Percentiles rank a stretch among this genome's conserved stretches.
These are phyloP conservation scores for Masticophis lateralis DNA, from an alignment of 2,797 vertebrate genomes.

Conservation along the genomic window DNA sequence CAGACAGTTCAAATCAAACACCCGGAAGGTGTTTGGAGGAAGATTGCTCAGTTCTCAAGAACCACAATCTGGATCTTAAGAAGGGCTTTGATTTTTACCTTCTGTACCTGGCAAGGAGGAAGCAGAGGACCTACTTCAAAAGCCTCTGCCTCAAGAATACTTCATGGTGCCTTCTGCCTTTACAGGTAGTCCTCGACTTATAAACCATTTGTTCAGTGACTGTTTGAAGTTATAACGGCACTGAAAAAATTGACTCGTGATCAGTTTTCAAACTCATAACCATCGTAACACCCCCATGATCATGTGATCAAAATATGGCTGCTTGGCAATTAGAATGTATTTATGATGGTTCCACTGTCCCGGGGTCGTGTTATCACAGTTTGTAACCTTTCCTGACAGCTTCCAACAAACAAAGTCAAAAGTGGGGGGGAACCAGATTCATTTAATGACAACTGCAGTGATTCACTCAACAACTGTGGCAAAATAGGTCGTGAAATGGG, in stretches of 20 bases:
- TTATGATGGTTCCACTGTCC: not conserved
- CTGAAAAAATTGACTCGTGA: not conserved
- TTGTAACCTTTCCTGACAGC: not conserved
- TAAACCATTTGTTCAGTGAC: not conserved
- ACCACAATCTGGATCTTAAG: not conserved
- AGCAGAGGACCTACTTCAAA: not conserved
- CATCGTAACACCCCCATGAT: not conserved
- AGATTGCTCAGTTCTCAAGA: not conserved
- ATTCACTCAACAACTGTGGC: not conserved
- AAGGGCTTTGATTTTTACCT: not conserved
- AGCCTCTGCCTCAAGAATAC: not conserved
- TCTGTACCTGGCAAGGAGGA: not conserved
- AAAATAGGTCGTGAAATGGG: not conserved
- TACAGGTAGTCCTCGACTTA: not conserved
- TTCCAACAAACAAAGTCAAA: not conserved
- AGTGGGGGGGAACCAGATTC: not conserved
- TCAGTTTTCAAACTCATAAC: not conserved
- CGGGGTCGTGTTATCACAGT: not conserved
- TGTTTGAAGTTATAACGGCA: not conserved
- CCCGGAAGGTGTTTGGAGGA: not conserved
- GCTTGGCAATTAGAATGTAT: not conserved
- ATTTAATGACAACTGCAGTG: not conserved
- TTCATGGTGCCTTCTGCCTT: not conserved
- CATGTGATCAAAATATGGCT: not conserved
- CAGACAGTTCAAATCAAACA: not conserved